Base-by-base conservation (phyloP, 2,113 vertebrate species). In the Todiramphus chloris region DNA sequence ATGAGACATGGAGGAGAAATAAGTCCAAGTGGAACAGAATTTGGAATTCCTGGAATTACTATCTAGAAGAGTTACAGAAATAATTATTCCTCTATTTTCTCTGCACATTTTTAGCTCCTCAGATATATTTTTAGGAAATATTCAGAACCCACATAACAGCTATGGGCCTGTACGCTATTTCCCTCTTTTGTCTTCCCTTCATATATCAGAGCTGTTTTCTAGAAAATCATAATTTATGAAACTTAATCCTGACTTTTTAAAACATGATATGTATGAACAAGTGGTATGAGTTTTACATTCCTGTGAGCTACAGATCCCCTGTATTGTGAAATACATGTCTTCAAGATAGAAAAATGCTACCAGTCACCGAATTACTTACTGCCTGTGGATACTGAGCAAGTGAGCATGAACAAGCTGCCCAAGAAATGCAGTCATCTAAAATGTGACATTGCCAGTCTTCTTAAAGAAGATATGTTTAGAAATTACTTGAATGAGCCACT, bases 101-200 rank as follows among this genome's bases (percentile, higher is more conserved):
- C 33, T 55, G 28, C 7, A 73, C 4, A n/a, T 16, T 63, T 70
- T 77, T 59, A 66, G 2, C 9, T 90, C 15, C 8, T 69, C 19
- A 35, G 17, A 11, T 6, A 21, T 46, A 66, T 39, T 64, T 75
- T 24, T 19, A 44, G 18, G 60, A 37, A 31, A 39, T 33, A 83
- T 93, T 82, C 18, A 48, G 59, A 83, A 83, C 7, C 3, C 18
- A 37, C 5, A 28, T 50, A 11, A 60, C 3, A 67, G 13, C 23
- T 51, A 27, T 75, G 59, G 31, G 11, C 23, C 23, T 33, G 13
- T 10, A 48, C 1, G 20, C 2, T 28, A 7, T 20, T 90, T 58
- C 6, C 5, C 2, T 4, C 15, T 30, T 53, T 1, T 33, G 31
- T 58, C 0, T 3, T 18, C 6, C 5, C 9, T 64, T 69, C 24